Percentiles rank a stretch among this genome's conserved stretches.
These are phyloP conservation scores for Bilobella aurantiaca DNA, from an alignment of 1,140 invertebrate species.

Conservation along the genomic window DNA sequence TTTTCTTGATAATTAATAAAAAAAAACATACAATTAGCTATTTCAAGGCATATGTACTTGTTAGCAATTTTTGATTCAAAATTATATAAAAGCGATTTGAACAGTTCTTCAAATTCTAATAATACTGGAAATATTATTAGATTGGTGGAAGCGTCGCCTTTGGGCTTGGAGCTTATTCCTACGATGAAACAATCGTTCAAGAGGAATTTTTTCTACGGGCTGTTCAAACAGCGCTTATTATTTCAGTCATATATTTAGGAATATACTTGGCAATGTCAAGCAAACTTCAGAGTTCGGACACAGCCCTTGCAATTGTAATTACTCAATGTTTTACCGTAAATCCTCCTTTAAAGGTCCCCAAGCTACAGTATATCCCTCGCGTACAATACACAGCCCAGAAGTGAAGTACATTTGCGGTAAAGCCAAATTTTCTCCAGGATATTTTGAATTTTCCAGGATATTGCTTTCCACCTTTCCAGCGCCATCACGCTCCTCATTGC, in stretches of 20 bases:
- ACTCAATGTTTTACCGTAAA: background rate
- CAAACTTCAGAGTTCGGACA: background rate
- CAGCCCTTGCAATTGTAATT: background rate
- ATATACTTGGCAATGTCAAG: background rate
- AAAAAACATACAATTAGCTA: too few relatives aligned
- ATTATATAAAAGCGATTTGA: too few relatives aligned
- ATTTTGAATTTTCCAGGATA: background rate
- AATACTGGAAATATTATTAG: background rate
- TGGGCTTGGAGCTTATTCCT: background rate
- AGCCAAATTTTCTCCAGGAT: too few relatives aligned
- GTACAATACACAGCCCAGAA: background rate
- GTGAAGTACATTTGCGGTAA: too few relatives aligned
- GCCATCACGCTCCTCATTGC: background rate
- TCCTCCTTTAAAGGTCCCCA: background rate
- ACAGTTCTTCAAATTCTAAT: background rate
- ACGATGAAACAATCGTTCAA: slow-evolving; percentile 7
- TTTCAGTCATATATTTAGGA: background rate
- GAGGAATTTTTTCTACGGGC: slow-evolving; percentile 5
- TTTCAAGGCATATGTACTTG: too few relatives aligned
- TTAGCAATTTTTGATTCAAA: too few relatives aligned
- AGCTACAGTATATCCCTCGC: background rate
- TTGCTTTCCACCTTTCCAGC: background rate
- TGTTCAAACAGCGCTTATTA: background rate
- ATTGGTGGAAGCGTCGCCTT: background rate
- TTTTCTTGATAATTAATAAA: too few relatives aligned